Evolutionary conservation across 2,113 vertebrate species (phyloP), one percentile per base, ranked within the genome.

Genomic region (Zosterops hypoxanthus): DNA sequence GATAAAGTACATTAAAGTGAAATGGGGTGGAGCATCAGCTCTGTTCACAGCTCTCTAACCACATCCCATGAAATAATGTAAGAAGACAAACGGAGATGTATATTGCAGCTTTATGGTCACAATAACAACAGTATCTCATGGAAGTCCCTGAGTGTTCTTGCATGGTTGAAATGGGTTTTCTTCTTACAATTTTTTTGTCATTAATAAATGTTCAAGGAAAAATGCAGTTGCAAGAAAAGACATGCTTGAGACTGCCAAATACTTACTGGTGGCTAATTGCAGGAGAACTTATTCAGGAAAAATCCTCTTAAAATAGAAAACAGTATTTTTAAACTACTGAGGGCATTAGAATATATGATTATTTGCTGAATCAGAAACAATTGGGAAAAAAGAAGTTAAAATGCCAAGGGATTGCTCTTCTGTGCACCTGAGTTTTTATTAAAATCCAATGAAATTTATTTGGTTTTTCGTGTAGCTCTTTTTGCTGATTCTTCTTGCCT

Each of bases 211-310:
- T 71, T 94, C 34, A 92, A 86, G 47, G 49, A 88, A 91, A 95
- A 88, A 96, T 73, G 85, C 88, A 91, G 60, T 81, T 94, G 79
- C 85, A 95, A 92, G 64, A 81, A 81, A 88, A 93, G 44, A 86
- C 85, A 88, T 96, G 94, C 92, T 95, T 71, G 39, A 93, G 64
- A 83, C 92, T 97, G 79, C 95, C 92, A 90, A 42, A 95, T 95
- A 97, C 94, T 95, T 96, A 96, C 92, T 96, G 92, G 69, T 88
- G 85, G 34, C 90, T 96, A 96, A 96, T 90, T 96, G 94, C 64
- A 94, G 93, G 42, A 95, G 93, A 88, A 94, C 83, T 92, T 94
- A 93, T 44, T 95, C 88, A 71, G 92, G 88, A 95, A 94, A 96
- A 94, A 70, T 73, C 49, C 52, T 96, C 92, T 95, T 95, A 93